A percentile compares a stretch with the other conserved stretches of the same genome.
Conservation (phyloP, 2,113 vertebrate species). For the Campylomormyrus numenius region DNA sequence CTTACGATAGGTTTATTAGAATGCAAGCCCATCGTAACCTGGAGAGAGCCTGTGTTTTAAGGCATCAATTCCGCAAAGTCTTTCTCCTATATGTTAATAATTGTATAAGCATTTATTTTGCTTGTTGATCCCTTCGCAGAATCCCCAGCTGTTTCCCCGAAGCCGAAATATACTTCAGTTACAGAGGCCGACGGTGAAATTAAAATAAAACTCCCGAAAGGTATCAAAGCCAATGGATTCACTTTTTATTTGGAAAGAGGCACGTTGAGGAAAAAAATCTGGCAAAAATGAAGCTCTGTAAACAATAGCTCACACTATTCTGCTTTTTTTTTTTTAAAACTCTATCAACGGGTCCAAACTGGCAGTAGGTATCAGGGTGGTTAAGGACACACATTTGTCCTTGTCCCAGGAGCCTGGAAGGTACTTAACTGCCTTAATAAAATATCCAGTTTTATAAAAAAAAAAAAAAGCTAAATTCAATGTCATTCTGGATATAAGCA, state of each 20-base stretch:
- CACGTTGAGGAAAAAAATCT: background rate
- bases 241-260: background rate
- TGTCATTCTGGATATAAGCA: background rate
- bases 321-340: background rate
- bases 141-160: constrained; percentile 36
- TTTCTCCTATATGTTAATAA: background rate
- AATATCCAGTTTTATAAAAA: background rate
- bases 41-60: background rate
- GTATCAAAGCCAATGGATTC: constrained; percentile 41
- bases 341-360: background rate
- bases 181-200: constrained; percentile 41
- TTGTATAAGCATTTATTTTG: constrained; percentile 10
- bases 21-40: too few relatives aligned
- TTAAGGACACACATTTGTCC: background rate
- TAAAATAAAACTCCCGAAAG: constrained; percentile 52
- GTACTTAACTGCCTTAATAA: background rate
- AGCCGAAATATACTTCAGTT: constrained; percentile 52
- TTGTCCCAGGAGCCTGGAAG: background rate
- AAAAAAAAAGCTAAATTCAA: background rate
- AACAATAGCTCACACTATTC: background rate
- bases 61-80: background rate
- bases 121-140: constrained; percentile 38
- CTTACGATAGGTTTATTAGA: too few relatives aligned
- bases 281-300: background rate
- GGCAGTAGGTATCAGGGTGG: background rate